Conservation (phyloP, 2,888 invertebrate genomes). For the Gortyna flavago region DNA sequence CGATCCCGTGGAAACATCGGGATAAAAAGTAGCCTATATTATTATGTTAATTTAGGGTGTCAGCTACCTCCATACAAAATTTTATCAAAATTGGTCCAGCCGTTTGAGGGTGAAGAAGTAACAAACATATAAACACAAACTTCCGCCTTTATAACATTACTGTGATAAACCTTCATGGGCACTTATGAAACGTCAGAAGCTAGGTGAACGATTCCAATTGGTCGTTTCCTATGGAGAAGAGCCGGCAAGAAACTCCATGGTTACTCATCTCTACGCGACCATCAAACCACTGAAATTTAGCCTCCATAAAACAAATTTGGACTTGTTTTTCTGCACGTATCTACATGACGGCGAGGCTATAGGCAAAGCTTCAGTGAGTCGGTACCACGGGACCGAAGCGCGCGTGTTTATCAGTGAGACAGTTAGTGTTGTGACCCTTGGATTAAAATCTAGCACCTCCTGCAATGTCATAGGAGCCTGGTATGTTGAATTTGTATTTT, state of each 20-base stretch:
- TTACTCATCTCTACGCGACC: too few species aligned
- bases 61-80: too few species aligned
- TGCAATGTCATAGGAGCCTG: constrained; percentile 10
- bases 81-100: too few species aligned
- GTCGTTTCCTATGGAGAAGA: not conserved
- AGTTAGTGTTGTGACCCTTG: constrained; percentile 45
- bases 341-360: not conserved
- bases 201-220: not conserved
- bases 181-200: not conserved
- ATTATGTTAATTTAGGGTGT: too few species aligned
- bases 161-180: not conserved
- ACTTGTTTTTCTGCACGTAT: constrained; percentile 30
- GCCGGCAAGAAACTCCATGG: not conserved
- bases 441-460: constrained; percentile 31
- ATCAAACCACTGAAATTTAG: not conserved
- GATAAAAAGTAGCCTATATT: too few species aligned
- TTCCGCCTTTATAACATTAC: too few species aligned
- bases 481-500: constrained; percentile 27
- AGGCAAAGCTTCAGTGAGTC: constrained; percentile 48
- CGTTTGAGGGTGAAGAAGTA: too few species aligned
- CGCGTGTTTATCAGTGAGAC: constrained; percentile 52
- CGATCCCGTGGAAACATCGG: too few species aligned
- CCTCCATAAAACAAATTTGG: not conserved
- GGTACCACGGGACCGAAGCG: constrained; percentile 40
- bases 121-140: too few species aligned